Conservation (phyloP, 2,113 vertebrate species). For the Penelope pileata region DNA sequence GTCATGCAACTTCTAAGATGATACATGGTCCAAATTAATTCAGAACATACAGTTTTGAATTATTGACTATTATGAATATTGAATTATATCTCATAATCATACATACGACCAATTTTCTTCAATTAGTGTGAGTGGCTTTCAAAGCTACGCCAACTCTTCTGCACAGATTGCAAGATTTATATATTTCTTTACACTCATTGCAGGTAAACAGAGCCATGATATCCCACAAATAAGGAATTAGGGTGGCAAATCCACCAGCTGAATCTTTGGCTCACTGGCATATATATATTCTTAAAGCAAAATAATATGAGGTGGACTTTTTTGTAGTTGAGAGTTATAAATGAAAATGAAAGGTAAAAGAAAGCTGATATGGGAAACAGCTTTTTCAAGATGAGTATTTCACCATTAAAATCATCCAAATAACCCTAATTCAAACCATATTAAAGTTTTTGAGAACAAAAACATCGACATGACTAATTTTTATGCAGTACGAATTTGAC, state of each 20-base stretch:
- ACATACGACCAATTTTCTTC: not conserved
- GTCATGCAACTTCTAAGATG: not conserved
- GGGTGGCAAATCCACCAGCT: not conserved
- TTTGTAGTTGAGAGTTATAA: not conserved
- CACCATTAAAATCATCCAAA: not conserved
- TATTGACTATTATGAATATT: not conserved
- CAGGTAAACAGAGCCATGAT: not conserved
- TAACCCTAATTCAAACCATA: not conserved
- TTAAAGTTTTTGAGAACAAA: not conserved
- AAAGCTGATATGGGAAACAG: not conserved
- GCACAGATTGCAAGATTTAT: not conserved
- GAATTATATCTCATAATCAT: not conserved
- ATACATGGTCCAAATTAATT: not conserved
- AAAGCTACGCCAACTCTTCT: not conserved
- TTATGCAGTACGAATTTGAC: not conserved
- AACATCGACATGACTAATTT: not conserved
- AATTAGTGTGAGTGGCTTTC: not conserved
- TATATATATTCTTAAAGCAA: not conserved
- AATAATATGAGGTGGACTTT: not conserved
- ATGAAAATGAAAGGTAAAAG: not conserved
- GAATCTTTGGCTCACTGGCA: not conserved
- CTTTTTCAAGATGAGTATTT: not conserved
- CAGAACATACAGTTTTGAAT: not conserved
- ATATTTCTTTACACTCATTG: not conserved
- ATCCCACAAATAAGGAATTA: not conserved